phyloP scores from a whole-genome alignment of 2,888 invertebrate species.

The Leptopilina drosophilae region DNA sequence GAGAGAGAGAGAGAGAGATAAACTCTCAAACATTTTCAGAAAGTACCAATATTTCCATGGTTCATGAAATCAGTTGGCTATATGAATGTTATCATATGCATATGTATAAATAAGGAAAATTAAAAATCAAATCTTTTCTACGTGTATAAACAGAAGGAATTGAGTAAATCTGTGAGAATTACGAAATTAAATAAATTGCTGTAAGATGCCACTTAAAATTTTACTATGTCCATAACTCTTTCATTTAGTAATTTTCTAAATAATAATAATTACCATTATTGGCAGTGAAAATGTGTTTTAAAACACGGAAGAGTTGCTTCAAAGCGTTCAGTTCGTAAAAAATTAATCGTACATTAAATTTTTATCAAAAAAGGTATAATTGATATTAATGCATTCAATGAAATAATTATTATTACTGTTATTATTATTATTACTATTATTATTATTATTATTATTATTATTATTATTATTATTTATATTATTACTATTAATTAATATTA shows the following conservation, averaged over 20 bases:
- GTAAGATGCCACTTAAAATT: neutral
- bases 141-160: neutral
- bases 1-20: neutral
- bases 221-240: neutral
- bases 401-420: no score
- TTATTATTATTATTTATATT: no score
- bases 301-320: no score
- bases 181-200: slow-evolving; percentile 1
- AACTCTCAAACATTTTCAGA: neutral
- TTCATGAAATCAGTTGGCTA: neutral
- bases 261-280: neutral
- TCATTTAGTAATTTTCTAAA: neutral
- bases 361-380: no score
- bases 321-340: no score
- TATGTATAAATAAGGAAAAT: neutral
- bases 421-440: no score
- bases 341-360: no score
- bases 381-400: no score
- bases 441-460: no score
- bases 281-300: no score
- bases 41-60: neutral
- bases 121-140: neutral
- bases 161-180: slow-evolving; percentile 12
- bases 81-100: neutral
- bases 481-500: no score